Evolutionary conservation across 2,113 vertebrate species (phyloP).

Genomic region (Lepus americanus): DNA sequence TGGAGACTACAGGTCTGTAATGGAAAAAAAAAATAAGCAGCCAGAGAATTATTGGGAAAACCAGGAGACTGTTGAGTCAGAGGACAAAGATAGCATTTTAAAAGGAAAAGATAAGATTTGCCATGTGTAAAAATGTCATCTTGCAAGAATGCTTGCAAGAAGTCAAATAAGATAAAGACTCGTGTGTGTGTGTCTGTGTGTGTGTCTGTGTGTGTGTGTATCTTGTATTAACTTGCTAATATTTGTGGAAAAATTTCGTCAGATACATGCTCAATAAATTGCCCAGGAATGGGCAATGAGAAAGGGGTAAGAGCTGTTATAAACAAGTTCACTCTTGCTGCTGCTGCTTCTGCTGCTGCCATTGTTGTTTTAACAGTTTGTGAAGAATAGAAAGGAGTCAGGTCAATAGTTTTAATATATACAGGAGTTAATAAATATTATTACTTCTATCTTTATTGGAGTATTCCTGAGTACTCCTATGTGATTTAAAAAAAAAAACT

Average conservation of each 20-base stretch:
- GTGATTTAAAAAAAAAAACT: background rate
- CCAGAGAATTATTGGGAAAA: background rate
- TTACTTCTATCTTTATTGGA: background rate
- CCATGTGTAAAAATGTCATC: no score
- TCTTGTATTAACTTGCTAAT: background rate
- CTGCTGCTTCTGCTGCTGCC: background rate
- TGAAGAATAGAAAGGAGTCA: background rate
- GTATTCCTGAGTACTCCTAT: background rate
- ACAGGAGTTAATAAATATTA: background rate
- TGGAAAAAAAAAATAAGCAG: background rate
- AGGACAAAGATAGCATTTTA: background rate
- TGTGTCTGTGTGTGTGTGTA: no score
- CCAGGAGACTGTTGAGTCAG: background rate
- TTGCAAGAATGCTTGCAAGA: background rate
- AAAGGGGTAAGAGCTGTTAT: background rate
- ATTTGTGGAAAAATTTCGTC: background rate
- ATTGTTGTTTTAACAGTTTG: background rate
- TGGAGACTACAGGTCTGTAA: background rate
- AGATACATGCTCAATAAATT: background rate
- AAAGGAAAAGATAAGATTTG: background rate
- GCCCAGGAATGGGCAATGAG: no score
- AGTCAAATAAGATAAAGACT: background rate
- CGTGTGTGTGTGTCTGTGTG: no score
- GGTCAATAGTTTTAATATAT: background rate
- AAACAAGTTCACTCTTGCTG: background rate